Base-by-base conservation (phyloP, 2,797 vertebrate genomes). In the Micromesistius poutassou region DNA sequence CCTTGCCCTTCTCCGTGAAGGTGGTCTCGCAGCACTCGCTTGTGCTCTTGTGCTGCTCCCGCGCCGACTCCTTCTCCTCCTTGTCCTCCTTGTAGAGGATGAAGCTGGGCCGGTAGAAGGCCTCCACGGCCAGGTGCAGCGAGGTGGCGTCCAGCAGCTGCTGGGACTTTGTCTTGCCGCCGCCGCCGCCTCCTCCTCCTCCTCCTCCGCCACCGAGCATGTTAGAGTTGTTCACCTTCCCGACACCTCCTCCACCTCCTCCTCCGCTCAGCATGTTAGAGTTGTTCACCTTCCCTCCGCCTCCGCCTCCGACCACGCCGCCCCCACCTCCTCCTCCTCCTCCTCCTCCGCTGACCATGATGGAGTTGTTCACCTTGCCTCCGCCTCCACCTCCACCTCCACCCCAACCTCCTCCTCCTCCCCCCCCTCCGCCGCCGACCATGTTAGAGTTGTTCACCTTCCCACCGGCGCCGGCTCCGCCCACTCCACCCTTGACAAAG, bases 111-210 rank as follows among this genome's bases (percentile, higher is more conserved):
- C 96, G 93, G 10, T 98, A 98, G 93, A 97, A 95, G 22, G 96
- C 95, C 91, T 97, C 97, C 72, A 98, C 96, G 0, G 97, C 96
- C 90, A 98, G 93, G 90, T 98, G 97, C 85, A 98, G 93, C 7
- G 97, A 98, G 70, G 96, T 97, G 80, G 97, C 96, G 19, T 98
- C 97, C 91, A 98, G 90, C 84, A 98, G 94, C 91, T 98, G 97
- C 89, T 96, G 96, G 76, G 97, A 89, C 81, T 94, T 96, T 74
- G 95, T 88, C 79, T 96, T 89, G 4, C 94, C 94, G 1, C 19
- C 50, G n/a, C 50, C 50, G 1, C 50, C 94, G 1, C 19, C 50
- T 62, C 50, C 50, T 2, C 50, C 80, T 2, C 83, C 88, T 1
- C 85, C 80, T 1, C 90, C 84, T 10, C 92, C 93, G 68, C 87